Base-by-base conservation (phyloP, 2,113 vertebrate genomes). In the Rhizomys pruinosus region DNA sequence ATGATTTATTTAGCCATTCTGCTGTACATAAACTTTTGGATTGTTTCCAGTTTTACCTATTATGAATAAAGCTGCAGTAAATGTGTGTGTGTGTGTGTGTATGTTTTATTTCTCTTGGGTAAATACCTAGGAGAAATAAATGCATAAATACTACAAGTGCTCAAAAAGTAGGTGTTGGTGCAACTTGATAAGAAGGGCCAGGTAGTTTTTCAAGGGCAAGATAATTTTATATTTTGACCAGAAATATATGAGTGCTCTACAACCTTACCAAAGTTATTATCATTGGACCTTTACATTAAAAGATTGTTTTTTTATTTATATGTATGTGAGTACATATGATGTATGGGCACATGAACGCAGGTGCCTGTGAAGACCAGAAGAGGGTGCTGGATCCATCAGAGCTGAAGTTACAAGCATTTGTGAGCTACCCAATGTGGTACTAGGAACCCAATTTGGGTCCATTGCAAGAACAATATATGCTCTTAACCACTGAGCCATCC, bases 101-200 rank as follows among this genome's bases (percentile, higher is more conserved):
- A 20, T 89, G 37, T 59, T 90, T 93, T 92, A 82, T 90, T 94
- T 92, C 34, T 94, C 44, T 82, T 88, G 22, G 17, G 37, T 87
- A 92, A 91, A 74, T 74, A 52, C 16, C 37, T 87, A 63, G 3
- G 44, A 74, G 37, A 64, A 80, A 87, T 64, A 73, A 81, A 81
- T 81, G 27, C 9, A 23, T 32, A 77, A 87, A 55, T 34, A 42
- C 23, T 57, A 47, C 9, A 88, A 64, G 15, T 47, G 19, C 22
- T 47, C 39, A 22, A 27, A 74, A 63, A 55, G 29, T 68, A 87
- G 34, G 13, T 47, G 5, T 63, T 20, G 79, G 25, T 42, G 52
- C 77, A 87, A 80, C 34, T 55, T 61, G 23, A 27, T 47, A 73
- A 84, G 44, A 91, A 76, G 25, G 68, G 15, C 22, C n/a, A 44